Evolutionary conservation across 2,888 invertebrate species (phyloP).

Genomic region (Mechanitis mazaeus): DNA sequence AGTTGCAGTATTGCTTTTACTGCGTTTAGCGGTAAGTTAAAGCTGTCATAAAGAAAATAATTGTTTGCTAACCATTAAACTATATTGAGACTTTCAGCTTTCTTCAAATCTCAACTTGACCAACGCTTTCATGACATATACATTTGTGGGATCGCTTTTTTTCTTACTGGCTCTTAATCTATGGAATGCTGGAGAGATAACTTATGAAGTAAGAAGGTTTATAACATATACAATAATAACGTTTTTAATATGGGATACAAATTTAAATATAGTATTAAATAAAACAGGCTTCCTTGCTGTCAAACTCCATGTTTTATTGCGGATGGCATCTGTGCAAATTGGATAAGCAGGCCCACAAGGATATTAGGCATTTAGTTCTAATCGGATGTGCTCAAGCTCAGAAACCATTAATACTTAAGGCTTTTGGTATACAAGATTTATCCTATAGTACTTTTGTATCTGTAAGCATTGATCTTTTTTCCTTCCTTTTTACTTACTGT

Average conservation of each 20-base stretch:
- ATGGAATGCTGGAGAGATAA: conserved; percentile 67
- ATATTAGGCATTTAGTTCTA: conserved; percentile 52
- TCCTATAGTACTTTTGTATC: conserved; percentile 66
- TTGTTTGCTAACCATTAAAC: conserved; percentile 20
- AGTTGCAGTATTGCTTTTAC: conserved; percentile 6
- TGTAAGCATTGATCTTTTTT: conserved; percentile 38
- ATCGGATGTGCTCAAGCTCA: conserved; percentile 66
- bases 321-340: conserved; percentile 57
- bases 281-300: conserved; percentile 57
- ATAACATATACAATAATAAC: conserved; percentile 5
- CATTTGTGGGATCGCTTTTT: conserved; percentile 61
- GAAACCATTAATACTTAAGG: conserved; percentile 64
- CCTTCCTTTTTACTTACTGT: too few relatives aligned
- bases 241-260: conserved; percentile 40
- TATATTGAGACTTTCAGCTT: conserved; percentile 42
- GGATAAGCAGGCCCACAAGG: conserved; percentile 39
- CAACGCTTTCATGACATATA: conserved; percentile 66
- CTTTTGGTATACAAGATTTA: conserved; percentile 65
- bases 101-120: conserved; percentile 57
- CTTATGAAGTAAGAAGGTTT: conserved; percentile 50
- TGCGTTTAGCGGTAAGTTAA: conserved; percentile 4
- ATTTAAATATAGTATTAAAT: conserved; percentile 32
- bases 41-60: conserved; percentile 19
- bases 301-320: conserved; percentile 57
- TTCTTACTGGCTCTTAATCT: conserved; percentile 57